Evolutionary conservation across 2,113 vertebrate genomes (phyloP).

Genomic region (Parotia lawesii): DNA sequence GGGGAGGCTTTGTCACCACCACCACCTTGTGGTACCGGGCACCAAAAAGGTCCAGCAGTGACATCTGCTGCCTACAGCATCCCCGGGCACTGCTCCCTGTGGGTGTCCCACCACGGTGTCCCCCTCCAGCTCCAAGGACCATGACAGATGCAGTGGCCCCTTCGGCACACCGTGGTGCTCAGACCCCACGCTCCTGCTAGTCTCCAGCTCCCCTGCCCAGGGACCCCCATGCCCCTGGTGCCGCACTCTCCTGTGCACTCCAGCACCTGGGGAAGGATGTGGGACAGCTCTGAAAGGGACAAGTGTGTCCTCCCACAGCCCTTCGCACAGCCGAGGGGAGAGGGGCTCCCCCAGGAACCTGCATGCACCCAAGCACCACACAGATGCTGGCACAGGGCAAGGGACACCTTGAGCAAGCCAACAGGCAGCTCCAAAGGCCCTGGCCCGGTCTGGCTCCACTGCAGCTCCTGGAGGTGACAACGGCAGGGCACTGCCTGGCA

Average conservation of each 20-base stretch:
- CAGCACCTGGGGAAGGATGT: not conserved
- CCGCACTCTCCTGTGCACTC: rapidly evolving
- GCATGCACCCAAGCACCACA: rapidly evolving
- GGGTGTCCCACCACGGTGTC: not conserved
- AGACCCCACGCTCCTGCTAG: rapidly evolving
- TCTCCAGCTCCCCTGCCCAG: not conserved
- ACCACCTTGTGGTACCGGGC: rapidly evolving
- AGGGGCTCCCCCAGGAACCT: not conserved
- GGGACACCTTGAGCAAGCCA: not conserved
- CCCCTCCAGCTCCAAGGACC: not conserved
- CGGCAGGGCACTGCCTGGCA: not conserved
- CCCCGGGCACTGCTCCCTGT: rapidly evolving
- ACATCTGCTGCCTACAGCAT: not conserved
- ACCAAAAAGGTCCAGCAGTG: not conserved
- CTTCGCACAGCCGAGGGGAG: not conserved
- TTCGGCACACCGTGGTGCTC: rapidly evolving
- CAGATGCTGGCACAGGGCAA: rapidly evolving
- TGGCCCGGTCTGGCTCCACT: not conserved
- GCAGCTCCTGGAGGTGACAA: not conserved
- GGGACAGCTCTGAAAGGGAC: not conserved
- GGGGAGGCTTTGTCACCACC: not conserved
- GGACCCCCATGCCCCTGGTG: rapidly evolving
- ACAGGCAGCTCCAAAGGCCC: not conserved
- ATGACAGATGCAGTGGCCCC: rapidly evolving
- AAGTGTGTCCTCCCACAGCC: rapidly evolving